These are phyloP conservation scores for Neoascia interrupta DNA, from an alignment of 2,888 invertebrate species.

Conservation along the genomic window DNA sequence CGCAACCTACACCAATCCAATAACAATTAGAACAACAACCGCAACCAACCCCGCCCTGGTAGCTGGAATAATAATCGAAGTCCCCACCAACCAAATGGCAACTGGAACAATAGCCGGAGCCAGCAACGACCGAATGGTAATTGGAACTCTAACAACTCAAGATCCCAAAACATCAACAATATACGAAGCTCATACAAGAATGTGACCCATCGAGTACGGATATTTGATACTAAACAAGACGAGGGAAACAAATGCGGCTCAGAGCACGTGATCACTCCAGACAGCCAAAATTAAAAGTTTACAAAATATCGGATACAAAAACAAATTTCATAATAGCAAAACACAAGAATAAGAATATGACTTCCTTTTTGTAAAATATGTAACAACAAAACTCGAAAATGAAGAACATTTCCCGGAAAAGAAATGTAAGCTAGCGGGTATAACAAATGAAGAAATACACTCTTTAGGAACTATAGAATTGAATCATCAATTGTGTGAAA, in stretches of 20 bases:
- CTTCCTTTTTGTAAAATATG: too few species aligned
- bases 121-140: not conserved
- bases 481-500: not conserved
- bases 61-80: not conserved
- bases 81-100: not conserved
- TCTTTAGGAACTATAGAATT: not conserved
- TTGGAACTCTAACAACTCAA: not conserved
- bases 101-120: not conserved
- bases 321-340: not conserved
- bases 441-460: slow-evolving; percentile 2
- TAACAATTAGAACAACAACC: not conserved
- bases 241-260: slow-evolving; percentile 7
- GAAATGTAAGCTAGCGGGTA: not conserved
- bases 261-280: not conserved
- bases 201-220: not conserved
- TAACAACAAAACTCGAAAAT: not conserved
- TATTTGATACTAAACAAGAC: not conserved
- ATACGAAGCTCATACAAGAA: not conserved
- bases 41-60: not conserved
- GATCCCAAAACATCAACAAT: not conserved
- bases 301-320: not conserved
- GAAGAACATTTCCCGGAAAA: not conserved
- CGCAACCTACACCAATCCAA: not conserved
- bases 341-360: too few species aligned
- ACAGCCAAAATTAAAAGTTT: not conserved